Base-by-base conservation (phyloP, 2,888 invertebrate genomes). In the Watsonalla cultraria region DNA sequence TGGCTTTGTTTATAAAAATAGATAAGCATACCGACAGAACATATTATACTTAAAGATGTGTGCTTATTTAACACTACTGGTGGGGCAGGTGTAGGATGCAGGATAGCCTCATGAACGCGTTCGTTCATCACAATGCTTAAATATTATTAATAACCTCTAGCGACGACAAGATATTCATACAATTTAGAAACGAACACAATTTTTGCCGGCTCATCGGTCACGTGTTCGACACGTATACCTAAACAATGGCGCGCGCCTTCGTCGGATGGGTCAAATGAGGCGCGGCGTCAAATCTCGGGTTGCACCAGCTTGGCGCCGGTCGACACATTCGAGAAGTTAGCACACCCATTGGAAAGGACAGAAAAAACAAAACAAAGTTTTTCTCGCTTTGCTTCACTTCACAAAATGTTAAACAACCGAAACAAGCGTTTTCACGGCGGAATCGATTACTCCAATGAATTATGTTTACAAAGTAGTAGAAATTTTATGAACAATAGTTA, bases 231-330 rank as follows among this genome's bases (percentile, higher is more conserved):
- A 80, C 72, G 78, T 76, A 79, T 79, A 73, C 61, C 72, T 67
- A 78, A 85, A 86, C 87, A 86, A 84, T 83, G 77, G 80, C 75
- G 77, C 73, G 76, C 76, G 81, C 76, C 73, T 70, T 78, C 74
- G 75, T 68, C 76, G 74, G 80, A 75, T 73, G 84, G 80, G 80
- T 85, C 84, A 89, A 88, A 90, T 84, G 87, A 86, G 83, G 80
- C 89, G 84, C 81, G 73, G 74, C 84, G 82, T 80, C 80, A 79
- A 80, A 77, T 86, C 86, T 89, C 88, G 79, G 84, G 81, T 90
- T 89, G 84, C 89, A 85, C 72, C 80, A 75, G 59, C 73, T 76
- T 83, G 88, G 89, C 88, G 89, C 49, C 88, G 76, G 68, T 65
- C 74, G 76, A 75, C 80, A 79, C 74, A 80, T 83, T 75, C 72